phyloP scores from a whole-genome alignment of 2,888 invertebrate species.

The Chrysolina haemoptera region DNA sequence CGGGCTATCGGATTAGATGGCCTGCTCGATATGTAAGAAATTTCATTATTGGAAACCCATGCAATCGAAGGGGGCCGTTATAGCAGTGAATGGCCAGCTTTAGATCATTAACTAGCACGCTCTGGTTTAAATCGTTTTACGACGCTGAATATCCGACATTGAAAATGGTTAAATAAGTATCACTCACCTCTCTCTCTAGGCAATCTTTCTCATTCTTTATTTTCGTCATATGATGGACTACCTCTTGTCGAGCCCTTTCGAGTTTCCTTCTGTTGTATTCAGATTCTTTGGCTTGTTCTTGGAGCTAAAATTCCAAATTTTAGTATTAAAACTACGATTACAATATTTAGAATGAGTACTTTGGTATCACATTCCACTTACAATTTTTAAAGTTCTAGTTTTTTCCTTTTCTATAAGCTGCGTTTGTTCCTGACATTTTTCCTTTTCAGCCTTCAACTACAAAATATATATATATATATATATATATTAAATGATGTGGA shows the following conservation, averaged over 20 bases:
- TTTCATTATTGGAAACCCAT: not conserved
- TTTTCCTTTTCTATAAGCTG: conserved; percentile 70
- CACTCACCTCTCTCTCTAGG: conserved; percentile 73
- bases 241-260: conserved; percentile 74
- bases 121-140: not conserved
- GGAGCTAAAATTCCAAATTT: conserved; percentile 67
- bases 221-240: conserved; percentile 74
- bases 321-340: too few relatives aligned
- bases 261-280: conserved; percentile 73
- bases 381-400: conserved; percentile 70
- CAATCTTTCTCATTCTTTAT: conserved; percentile 74
- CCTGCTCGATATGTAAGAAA: not conserved
- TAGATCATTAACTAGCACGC: not conserved
- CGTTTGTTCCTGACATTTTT: conserved; percentile 70
- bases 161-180: conserved; percentile 2
- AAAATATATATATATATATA: conserved; percentile 28
- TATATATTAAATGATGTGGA: not conserved
- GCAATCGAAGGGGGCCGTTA: not conserved
- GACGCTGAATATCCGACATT: not conserved
- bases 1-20: not conserved
- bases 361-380: conserved; percentile 54
- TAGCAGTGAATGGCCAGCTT: not conserved
- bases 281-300: conserved; percentile 74
- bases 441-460: conserved; percentile 70
- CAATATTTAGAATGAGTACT: too few relatives aligned